Percentiles rank a stretch among this genome's conserved stretches.
Conservation (phyloP, 2,888 invertebrate genomes). For the Automeris io region DNA sequence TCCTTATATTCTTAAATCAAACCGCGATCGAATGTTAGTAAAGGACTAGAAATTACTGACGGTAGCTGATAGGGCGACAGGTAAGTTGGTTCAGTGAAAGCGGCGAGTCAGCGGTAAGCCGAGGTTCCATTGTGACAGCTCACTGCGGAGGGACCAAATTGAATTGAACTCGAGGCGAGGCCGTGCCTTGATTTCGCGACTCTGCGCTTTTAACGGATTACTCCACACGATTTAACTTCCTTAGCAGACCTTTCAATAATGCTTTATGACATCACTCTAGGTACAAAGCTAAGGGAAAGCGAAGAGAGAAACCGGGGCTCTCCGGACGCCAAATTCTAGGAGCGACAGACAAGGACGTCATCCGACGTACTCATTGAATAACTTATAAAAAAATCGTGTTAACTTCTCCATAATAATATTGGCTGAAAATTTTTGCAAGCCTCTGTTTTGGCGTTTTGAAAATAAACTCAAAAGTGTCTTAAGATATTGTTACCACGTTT, state of each 20-base stretch:
- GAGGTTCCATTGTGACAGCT: slow-evolving; percentile 10
- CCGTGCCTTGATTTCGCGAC: slow-evolving; percentile 5
- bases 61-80: slow-evolving; percentile 17
- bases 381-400: too few relatives aligned
- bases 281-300: too few relatives aligned
- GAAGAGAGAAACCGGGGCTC: too few relatives aligned
- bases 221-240: slow-evolving; percentile 1
- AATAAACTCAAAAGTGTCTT: too few relatives aligned
- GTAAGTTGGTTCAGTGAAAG: slow-evolving; percentile 20
- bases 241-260: not conserved
- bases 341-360: too few relatives aligned
- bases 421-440: too few relatives aligned
- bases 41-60: slow-evolving; percentile 4
- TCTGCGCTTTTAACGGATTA: not conserved
- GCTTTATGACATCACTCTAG: too few relatives aligned
- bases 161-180: slow-evolving; percentile 6
- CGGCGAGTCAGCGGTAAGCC: slow-evolving; percentile 2
- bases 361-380: too few relatives aligned
- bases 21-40: slow-evolving; percentile 1
- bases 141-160: slow-evolving; percentile 11
- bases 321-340: too few relatives aligned
- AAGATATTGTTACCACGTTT: too few relatives aligned
- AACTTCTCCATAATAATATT: too few relatives aligned
- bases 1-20: slow-evolving; percentile 9
- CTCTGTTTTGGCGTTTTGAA: too few relatives aligned